Evolutionary conservation across 2,888 invertebrate genomes (phyloP), one percentile per base, ranked within the genome.

Genomic region (Dryomyza anilis): DNA sequence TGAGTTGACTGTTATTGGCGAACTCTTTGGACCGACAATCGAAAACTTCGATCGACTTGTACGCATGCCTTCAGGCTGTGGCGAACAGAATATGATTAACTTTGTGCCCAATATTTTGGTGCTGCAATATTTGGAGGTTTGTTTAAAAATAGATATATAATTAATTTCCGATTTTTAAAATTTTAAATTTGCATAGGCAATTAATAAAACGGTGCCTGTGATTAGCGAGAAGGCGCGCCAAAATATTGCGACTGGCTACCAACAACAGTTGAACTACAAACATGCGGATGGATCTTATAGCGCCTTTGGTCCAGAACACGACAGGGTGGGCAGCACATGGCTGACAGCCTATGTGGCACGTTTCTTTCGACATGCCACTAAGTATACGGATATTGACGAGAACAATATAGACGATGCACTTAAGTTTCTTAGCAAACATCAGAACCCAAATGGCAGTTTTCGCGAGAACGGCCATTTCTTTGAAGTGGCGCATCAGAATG

Each of bases 281-380:
- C 92, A 91, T 72, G 84, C 86, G 0, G 89, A 90, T 64, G 93
- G 93, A 0, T 93, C 93, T 0, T 93, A 92, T 82, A 92, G 93
- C 50, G 92, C 93, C 0, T 94, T 94, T 75, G 93, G 94, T 0
- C n/a, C n/a, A n/a, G 84, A 88, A 7, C 83, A 86, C 0, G 89
- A 90, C 74, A 75, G 83, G 0, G 78, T 84, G 0, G 90, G 93
- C 0, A 93, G 93, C 43, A 88, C 88, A 1, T 91, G 92, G 93
- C 83, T 95, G 66, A 94, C 95, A 1, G 94, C 95, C 0, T 95
- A 95, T 78, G 93, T 94, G 1, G 87, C 89, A 1, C 87, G 91
- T 71, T 89, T 92, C 1, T 92, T 95, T 82, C 87, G 87, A 64
- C 90, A 91, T 81, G 93, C 93, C 0, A 85, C 84, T 45, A 83